Evolutionary conservation across 2,113 vertebrate genomes (phyloP).

Genomic region (Steatornis caripensis): DNA sequence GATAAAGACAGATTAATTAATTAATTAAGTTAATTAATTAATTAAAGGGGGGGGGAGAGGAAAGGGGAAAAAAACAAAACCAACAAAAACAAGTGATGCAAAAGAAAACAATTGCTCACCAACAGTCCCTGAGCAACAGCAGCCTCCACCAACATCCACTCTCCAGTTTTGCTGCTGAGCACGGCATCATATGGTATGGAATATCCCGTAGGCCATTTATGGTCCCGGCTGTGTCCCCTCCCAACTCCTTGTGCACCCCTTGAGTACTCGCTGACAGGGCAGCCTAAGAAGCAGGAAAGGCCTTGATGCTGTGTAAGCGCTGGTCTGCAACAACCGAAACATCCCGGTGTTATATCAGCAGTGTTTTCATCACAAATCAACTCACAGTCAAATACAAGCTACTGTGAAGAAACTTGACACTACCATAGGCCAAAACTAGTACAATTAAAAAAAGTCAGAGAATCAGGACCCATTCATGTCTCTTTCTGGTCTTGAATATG

Average conservation of each 20-base stretch:
- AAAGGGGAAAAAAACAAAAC: accelerated
- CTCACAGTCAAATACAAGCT: neutral
- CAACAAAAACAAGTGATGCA: neutral
- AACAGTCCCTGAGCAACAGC: neutral
- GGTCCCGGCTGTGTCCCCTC: neutral
- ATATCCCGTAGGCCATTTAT: neutral
- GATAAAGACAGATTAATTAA: neutral
- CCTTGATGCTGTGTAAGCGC: neutral
- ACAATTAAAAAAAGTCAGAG: neutral
- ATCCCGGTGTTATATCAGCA: neutral
- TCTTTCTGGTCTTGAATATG: neutral
- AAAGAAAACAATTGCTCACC: neutral
- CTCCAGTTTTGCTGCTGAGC: neutral
- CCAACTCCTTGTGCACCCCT: accelerated
- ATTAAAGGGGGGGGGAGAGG: accelerated
- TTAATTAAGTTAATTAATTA: too few relatives aligned
- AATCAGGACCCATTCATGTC: neutral
- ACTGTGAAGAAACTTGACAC: neutral
- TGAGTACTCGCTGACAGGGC: accelerated
- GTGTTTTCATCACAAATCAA: neutral
- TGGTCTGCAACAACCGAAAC: neutral
- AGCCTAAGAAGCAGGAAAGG: neutral
- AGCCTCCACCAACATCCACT: accelerated
- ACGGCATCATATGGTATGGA: accelerated
- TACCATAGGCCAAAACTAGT: neutral